Conservation (phyloP, 2,113 vertebrate genomes). For the Callionymus lyra region DNA sequence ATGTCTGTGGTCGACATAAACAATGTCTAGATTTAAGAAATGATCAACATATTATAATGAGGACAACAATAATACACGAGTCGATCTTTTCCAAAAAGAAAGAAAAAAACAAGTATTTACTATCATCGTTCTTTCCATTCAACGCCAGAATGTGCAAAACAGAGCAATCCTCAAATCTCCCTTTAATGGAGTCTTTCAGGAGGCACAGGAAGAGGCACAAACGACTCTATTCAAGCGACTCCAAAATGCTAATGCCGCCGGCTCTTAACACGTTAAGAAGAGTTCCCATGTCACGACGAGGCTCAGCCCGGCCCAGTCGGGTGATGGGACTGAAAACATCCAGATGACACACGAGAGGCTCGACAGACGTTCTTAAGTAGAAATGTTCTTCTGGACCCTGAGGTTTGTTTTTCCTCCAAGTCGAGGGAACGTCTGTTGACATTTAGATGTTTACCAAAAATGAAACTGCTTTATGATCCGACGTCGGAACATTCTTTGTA, state of each 20-base stretch:
- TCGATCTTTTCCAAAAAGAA: too few species aligned
- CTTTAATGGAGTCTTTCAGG: slow-evolving; percentile 72
- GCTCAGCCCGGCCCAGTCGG: slow-evolving; percentile 38
- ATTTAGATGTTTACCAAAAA: too few species aligned
- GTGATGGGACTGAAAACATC: slow-evolving; percentile 29
- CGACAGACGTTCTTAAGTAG: slow-evolving; percentile 22
- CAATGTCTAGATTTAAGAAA: too few species aligned
- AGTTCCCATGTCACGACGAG: slow-evolving; percentile 71
- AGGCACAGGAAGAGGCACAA: slow-evolving; percentile 73
- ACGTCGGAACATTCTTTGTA: too few species aligned
- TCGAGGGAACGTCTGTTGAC: slow-evolving; percentile 13
- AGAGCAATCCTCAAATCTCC: slow-evolving; percentile 65
- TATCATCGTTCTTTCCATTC: slow-evolving; percentile 40
- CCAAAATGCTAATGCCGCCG: slow-evolving; percentile 76
- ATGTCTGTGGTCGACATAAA: too few species aligned
- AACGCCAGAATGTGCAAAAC: slow-evolving; percentile 59
- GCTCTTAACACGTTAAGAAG: slow-evolving; percentile 73
- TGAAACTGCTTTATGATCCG: too few species aligned
- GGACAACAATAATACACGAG: too few species aligned
- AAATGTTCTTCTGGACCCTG: slow-evolving; percentile 12
- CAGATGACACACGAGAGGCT: slow-evolving; percentile 43
- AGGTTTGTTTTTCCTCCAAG: slow-evolving; percentile 1
- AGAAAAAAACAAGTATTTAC: neutral
- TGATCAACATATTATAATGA: too few species aligned
- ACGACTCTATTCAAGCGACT: slow-evolving; percentile 64